Conservation (phyloP, 2,888 invertebrate genomes). For the Epinotia demarniana region DNA sequence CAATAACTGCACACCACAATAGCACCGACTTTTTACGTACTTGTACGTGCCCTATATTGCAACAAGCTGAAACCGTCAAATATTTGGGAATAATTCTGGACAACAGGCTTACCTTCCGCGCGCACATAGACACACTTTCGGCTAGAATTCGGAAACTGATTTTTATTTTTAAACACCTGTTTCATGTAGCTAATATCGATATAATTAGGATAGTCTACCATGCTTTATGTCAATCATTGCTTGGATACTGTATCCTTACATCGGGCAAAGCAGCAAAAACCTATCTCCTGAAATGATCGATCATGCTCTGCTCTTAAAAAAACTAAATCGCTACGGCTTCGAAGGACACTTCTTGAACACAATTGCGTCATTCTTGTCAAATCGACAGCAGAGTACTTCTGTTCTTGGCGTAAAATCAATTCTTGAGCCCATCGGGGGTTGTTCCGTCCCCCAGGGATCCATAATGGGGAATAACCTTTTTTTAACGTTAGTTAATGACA, state of each 20-base stretch:
- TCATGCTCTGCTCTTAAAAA: too few relatives aligned
- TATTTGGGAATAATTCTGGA: constrained; percentile 27
- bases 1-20: neutral
- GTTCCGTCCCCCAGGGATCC: too few relatives aligned
- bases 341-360: too few relatives aligned
- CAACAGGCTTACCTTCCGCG: constrained; percentile 13
- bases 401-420: too few relatives aligned
- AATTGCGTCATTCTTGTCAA: too few relatives aligned
- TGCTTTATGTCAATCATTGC: constrained; percentile 14
- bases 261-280: too few relatives aligned
- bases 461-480: too few relatives aligned
- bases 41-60: neutral
- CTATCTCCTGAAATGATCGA: too few relatives aligned
- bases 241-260: constrained; percentile 5
- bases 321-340: too few relatives aligned
- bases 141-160: constrained; percentile 16
- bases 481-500: too few relatives aligned
- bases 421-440: too few relatives aligned
- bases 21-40: neutral
- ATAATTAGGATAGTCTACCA: constrained; percentile 15
- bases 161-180: constrained; percentile 26
- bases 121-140: constrained; percentile 21
- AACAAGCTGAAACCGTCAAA: constrained; percentile 19
- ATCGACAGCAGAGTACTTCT: too few relatives aligned
- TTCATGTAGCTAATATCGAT: neutral